Conservation (phyloP, 35 echinoderm and acorn worm species). For the Holothuria glaberrima region DNA sequence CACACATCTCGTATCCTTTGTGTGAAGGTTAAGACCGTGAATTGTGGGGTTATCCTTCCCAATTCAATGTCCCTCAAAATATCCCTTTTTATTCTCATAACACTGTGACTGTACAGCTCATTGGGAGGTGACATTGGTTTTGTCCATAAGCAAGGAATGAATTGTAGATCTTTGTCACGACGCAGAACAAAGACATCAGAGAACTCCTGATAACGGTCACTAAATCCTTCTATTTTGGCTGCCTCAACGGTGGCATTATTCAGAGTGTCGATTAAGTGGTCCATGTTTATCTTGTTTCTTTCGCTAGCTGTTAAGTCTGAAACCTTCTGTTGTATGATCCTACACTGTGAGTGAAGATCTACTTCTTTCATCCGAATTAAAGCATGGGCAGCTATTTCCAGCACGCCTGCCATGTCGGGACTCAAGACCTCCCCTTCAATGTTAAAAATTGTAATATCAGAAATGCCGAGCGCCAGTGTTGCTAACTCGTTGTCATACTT, state of each 20-base stretch:
- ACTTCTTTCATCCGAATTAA: slow-evolving; percentile 44
- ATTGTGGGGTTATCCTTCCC: neutral
- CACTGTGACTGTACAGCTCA: neutral
- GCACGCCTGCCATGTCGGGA: neutral
- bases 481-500: slow-evolving; percentile 15
- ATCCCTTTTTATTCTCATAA: neutral
- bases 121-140: slow-evolving; percentile 17
- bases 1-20: slow-evolving; percentile 41
- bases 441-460: slow-evolving; percentile 33
- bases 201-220: neutral
- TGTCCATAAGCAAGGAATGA: slow-evolving; percentile 8
- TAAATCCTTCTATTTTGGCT: slow-evolving; percentile 8
- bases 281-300: slow-evolving; percentile 5
- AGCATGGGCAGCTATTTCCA: slow-evolving; percentile 37
- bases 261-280: neutral
- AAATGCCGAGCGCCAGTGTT: neutral
- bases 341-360: slow-evolving; percentile 19
- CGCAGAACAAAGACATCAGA: slow-evolving; percentile 26
- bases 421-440: slow-evolving; percentile 17
- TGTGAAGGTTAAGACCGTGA: slow-evolving; percentile 1
- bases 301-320: neutral
- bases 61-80: neutral
- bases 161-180: slow-evolving; percentile 21
- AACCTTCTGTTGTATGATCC: slow-evolving; percentile 28
- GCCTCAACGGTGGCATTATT: neutral